Base-by-base conservation (phyloP, 2,888 invertebrate genomes). In the Subacronicta megacephala region DNA sequence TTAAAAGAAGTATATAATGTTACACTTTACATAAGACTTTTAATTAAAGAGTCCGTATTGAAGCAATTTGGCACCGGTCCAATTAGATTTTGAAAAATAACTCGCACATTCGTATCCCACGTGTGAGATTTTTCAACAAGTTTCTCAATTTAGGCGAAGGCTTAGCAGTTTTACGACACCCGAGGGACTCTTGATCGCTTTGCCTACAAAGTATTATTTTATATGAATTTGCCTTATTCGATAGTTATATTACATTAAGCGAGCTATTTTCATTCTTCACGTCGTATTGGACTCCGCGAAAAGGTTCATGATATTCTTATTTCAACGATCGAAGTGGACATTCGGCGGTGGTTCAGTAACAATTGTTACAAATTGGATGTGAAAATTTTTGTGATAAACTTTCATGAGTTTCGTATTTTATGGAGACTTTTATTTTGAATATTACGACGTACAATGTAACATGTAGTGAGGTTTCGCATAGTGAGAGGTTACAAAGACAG, bases 161-260 rank as follows among this genome's bases (percentile, higher is more conserved):
- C 83, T 89, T 88, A 89, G 84, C 87, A 87, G 86, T 89, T 91
- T 90, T 90, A 92, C 82, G 85, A 80, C 78, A 75, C 89, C 79
- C 85, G 59, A 63, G 89, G 83, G 90, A 83, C 76, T 66, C 80
- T 78, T 87, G 84, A 90, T 88, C 89, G 89, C 80, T 90, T 89
- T 85, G 85, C 88, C 85, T 90, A 84, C 86, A 86, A 89, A 90
- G 85, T 90, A 89, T 88, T 89, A 89, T 88, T 88, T 88, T 88
- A 89, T 90, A 87, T 84, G 86, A 88, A 88, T 87, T 69, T 84
- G 81, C 82, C 82, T 81, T 72, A 63, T 77, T 78, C 80, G 72
- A 80, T 82, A 81, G 82, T 79, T 84, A 83, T 83, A 83, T 83
- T 81, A 81, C 78, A 78, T 84, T 84, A 83, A 81, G 80, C 76